Conservation (phyloP, 2,797 vertebrate genomes). For the Lagodon rhomboides region DNA sequence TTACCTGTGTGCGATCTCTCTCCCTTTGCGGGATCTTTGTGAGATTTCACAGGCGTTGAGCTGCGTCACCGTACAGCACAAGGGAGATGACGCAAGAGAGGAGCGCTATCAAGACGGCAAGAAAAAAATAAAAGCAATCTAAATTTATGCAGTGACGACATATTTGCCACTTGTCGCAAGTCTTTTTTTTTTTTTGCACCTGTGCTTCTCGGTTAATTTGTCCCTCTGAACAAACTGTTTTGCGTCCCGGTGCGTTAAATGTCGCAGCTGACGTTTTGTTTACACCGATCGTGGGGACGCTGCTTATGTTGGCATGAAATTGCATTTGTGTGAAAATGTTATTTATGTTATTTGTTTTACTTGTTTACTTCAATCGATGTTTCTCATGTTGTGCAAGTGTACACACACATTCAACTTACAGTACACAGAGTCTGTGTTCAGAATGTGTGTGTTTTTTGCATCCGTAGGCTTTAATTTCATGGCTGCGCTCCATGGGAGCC, state of each 20-base stretch:
- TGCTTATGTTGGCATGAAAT: constrained; percentile 6
- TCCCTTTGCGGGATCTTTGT: neutral
- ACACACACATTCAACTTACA: neutral
- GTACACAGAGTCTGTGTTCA: neutral
- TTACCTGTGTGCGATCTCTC: neutral
- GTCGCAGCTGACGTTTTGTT: constrained; percentile 21
- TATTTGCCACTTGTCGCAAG: neutral
- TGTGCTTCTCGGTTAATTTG: neutral
- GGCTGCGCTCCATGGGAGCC: neutral
- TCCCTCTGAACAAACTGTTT: neutral
- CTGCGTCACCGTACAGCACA: neutral
- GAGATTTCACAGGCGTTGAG: neutral
- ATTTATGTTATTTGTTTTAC: neutral
- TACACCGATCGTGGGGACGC: neutral
- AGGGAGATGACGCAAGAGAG: neutral
- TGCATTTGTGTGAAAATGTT: neutral
- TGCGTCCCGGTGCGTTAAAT: neutral
- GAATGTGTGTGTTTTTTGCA: neutral
- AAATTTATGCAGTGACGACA: neutral
- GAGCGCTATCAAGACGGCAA: neutral
- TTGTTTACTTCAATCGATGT: neutral
- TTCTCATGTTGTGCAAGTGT: neutral
- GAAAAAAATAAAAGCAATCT: neutral
- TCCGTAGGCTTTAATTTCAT: constrained; percentile 5
- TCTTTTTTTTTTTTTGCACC: neutral